Evolutionary conservation across 2,888 invertebrate genomes (phyloP).

Genomic region (Acrocera orbiculus): DNA sequence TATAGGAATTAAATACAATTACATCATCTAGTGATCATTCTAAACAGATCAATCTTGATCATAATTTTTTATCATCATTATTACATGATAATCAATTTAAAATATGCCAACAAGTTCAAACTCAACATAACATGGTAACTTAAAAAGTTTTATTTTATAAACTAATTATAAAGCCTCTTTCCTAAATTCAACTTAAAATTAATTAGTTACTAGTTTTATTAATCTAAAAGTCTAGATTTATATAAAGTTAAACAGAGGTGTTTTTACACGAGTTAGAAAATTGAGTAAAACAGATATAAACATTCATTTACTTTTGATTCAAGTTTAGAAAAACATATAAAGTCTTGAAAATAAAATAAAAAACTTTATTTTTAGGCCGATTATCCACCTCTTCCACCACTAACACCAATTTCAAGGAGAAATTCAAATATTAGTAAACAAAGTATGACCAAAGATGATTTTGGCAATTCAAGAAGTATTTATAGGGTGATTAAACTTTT

Average conservation of each 20-base stretch:
- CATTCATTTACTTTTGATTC: too few species aligned
- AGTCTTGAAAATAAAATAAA: neutral
- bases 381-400: constrained; percentile 12
- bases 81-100: constrained; percentile 9
- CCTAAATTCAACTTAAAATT: too few species aligned
- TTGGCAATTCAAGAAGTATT: too few species aligned
- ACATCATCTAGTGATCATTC: constrained; percentile 4
- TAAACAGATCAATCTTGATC: constrained; percentile 4
- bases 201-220: too few species aligned
- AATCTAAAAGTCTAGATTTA: too few species aligned
- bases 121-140: constrained; percentile 4
- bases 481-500: too few species aligned
- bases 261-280: too few species aligned
- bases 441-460: neutral
- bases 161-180: too few species aligned
- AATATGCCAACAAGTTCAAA: constrained; percentile 5
- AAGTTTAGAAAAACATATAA: too few species aligned
- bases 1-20: constrained; percentile 7
- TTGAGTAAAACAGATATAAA: too few species aligned
- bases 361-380: neutral
- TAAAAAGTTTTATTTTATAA: neutral
- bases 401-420: constrained; percentile 13
- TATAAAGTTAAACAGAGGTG: too few species aligned
- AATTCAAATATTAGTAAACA: constrained; percentile 1
- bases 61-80: constrained; percentile 8